Evolutionary conservation across 2,888 invertebrate species (phyloP).

Genomic region (Leptopilina syphax): DNA sequence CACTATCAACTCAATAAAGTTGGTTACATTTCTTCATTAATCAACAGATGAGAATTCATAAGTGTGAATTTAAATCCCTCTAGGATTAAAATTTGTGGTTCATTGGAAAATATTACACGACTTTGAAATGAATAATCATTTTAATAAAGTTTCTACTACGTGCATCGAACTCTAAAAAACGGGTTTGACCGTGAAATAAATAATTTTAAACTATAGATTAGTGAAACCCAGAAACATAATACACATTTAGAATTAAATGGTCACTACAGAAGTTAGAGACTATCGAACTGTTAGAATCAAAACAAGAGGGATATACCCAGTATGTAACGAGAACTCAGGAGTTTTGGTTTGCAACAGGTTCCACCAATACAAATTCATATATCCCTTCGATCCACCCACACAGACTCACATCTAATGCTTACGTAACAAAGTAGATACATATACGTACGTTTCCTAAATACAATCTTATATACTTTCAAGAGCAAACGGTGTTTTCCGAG

Average conservation of each 20-base stretch:
- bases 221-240: neutral
- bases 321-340: conserved; percentile 72
- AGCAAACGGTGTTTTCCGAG: conserved; percentile 4
- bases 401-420: conserved; percentile 2
- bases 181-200: conserved; percentile 10
- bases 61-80: no score
- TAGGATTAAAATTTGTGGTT: no score
- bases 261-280: conserved; percentile 45
- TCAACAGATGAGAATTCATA: no score
- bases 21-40: no score
- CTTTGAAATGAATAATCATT: no score
- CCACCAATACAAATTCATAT: conserved; percentile 52
- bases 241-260: conserved; percentile 10
- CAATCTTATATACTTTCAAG: conserved; percentile 17
- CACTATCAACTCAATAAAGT: no score
- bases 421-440: conserved; percentile 49
- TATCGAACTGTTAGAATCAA: conserved; percentile 50
- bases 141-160: no score
- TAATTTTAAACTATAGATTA: conserved; percentile 12
- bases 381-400: conserved; percentile 40
- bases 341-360: conserved; percentile 75
- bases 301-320: conserved; percentile 66
- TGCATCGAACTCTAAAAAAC: no score
- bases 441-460: conserved; percentile 49
- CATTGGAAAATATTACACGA: no score